phyloP scores from a whole-genome alignment of 1,140 invertebrate species.

The Leptonema lineaticorne region DNA sequence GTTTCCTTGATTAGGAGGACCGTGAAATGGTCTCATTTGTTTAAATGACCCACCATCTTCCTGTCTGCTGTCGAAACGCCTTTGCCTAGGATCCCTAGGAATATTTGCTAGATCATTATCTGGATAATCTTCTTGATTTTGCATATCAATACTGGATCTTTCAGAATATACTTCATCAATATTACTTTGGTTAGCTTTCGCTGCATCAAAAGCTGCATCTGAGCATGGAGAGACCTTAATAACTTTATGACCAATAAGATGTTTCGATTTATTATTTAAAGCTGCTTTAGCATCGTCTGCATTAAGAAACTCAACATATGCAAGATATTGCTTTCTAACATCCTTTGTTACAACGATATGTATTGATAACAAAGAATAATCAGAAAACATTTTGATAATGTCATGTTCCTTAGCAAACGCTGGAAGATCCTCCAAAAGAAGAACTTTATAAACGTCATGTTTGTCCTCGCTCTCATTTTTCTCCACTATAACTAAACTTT shows the following conservation, averaged over 20 bases:
- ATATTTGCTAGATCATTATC: conserved; percentile 34
- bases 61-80: conserved; percentile 31
- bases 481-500: conserved; percentile 37
- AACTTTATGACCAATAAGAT: conserved; percentile 59
- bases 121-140: conserved; percentile 35
- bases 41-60: conserved; percentile 21
- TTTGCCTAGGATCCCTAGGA: conserved; percentile 44
- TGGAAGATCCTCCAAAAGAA: conserved; percentile 70
- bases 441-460: conserved; percentile 53
- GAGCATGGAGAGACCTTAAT: conserved; percentile 57
- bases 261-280: conserved; percentile 55
- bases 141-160: background rate
- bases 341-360: conserved; percentile 61
- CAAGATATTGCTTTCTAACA: conserved; percentile 59
- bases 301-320: conserved; percentile 73
- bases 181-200: conserved; percentile 48
- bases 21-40: background rate
- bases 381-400: conserved; percentile 73
- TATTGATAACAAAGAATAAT: conserved; percentile 72
- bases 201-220: conserved; percentile 56
- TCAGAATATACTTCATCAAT: conserved; percentile 43
- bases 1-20: conserved; percentile 12
- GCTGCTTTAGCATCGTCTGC: conserved; percentile 67
- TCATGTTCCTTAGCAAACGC: conserved; percentile 76
- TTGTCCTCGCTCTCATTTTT: conserved; percentile 33